Percentiles rank a stretch among this genome's conserved stretches.
Conservation (phyloP, 1,140 invertebrate genomes). For the Gryon sp. region DNA sequence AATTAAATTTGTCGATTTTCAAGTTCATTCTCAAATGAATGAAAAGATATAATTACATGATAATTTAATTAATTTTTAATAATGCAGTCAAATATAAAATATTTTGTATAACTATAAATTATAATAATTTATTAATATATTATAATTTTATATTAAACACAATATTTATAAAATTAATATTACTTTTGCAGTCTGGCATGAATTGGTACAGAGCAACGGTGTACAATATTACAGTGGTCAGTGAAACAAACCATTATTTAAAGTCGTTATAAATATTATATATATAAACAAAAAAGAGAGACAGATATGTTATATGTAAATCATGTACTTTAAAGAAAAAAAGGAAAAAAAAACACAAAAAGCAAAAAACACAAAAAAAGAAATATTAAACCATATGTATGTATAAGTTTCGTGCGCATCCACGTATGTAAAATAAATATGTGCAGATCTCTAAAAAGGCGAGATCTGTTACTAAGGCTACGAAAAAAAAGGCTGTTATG, state of each 20-base stretch:
- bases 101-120: too few relatives aligned
- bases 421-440: constrained; percentile 46
- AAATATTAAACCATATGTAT: constrained; percentile 39
- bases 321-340: constrained; percentile 57
- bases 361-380: constrained; percentile 31
- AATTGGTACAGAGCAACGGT: constrained; percentile 74
- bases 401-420: constrained; percentile 32
- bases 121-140: too few relatives aligned
- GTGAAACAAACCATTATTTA: constrained; percentile 68
- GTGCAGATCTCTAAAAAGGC: constrained; percentile 1
- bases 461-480: constrained; percentile 24
- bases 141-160: too few relatives aligned
- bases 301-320: constrained; percentile 53
- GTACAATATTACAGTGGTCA: constrained; percentile 77
- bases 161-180: constrained; percentile 5
- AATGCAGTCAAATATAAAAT: too few relatives aligned
- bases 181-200: constrained; percentile 73
- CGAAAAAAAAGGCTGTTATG: constrained; percentile 55
- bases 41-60: too few relatives aligned
- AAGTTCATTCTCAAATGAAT: not conserved
- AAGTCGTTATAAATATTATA: constrained; percentile 55
- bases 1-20: not conserved
- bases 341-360: too few relatives aligned
- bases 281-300: constrained; percentile 26
- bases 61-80: too few relatives aligned